A percentile compares a stretch with the other conserved stretches of the same genome.
These are phyloP conservation scores for Mohoua ochrocephala DNA, from an alignment of 2,113 vertebrate species.

Conservation along the genomic window DNA sequence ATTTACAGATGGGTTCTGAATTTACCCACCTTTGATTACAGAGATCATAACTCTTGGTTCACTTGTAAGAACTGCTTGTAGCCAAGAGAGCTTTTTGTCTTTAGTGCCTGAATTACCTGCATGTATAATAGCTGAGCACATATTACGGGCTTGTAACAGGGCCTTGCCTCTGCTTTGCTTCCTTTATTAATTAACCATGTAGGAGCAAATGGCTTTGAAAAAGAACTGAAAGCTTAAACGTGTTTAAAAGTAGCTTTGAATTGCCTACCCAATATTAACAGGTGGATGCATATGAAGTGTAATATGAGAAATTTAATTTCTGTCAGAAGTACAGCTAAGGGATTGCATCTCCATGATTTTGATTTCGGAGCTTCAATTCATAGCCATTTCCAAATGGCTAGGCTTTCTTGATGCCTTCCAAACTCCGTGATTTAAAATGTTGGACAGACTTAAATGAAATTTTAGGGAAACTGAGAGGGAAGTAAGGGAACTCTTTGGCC, in stretches of 20 bases:
- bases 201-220: background rate
- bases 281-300: background rate
- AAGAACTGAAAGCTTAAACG: background rate
- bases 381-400: background rate
- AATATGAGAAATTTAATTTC: background rate
- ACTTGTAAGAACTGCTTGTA: background rate
- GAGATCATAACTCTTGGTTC: background rate
- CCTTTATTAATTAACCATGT: background rate
- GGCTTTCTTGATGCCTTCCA: background rate
- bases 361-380: background rate
- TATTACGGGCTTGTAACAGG: background rate
- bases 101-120: background rate
- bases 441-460: background rate
- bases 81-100: background rate
- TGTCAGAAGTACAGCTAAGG: background rate
- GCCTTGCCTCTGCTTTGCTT: background rate
- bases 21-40: background rate
- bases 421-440: background rate
- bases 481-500: background rate
- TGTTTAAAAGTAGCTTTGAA: background rate
- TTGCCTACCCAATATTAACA: background rate
- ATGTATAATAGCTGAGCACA: background rate
- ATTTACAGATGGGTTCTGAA: background rate
- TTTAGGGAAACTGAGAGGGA: background rate
- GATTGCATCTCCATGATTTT: background rate